phyloP scores from a whole-genome alignment of 1,140 invertebrate genomes.

The Carcinoscorpius rotundicauda region DNA sequence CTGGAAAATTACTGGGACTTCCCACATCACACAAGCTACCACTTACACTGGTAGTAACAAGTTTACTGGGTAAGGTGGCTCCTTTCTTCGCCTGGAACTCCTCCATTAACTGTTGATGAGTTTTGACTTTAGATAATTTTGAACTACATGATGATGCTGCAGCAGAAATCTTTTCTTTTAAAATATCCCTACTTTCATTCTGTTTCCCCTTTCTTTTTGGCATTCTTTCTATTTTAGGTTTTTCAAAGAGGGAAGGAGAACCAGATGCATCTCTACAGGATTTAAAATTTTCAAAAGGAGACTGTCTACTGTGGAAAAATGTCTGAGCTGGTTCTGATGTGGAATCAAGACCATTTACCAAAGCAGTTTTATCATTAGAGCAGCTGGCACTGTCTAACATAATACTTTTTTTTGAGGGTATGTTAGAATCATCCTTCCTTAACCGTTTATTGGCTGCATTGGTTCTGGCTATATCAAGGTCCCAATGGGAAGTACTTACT shows the following conservation, averaged over 20 bases:
- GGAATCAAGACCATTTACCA: background rate
- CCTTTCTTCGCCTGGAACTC: conserved; percentile 52
- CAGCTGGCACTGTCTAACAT: background rate
- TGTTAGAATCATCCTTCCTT: conserved; percentile 38
- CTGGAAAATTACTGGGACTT: conserved; percentile 21
- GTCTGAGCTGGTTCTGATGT: background rate
- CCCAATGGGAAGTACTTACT: conserved; percentile 13
- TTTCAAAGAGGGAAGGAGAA: background rate
- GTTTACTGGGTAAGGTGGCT: conserved; percentile 33
- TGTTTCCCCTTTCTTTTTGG: background rate
- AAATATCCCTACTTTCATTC: background rate
- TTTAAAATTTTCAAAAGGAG: background rate
- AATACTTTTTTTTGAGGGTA: background rate
- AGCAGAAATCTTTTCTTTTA: background rate
- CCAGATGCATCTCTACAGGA: background rate
- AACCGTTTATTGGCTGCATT: conserved; percentile 48
- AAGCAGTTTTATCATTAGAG: background rate
- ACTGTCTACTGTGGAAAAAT: background rate
- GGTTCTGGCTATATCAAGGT: conserved; percentile 39
- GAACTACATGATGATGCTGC: conserved; percentile 32
- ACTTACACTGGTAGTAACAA: conserved; percentile 10
- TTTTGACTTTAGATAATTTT: conserved; percentile 61
- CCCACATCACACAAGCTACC: too few relatives aligned
- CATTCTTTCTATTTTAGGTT: background rate
- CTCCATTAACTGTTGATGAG: conserved; percentile 65